Conservation (phyloP, 2,888 invertebrate species). For the Diaphora mendica region DNA sequence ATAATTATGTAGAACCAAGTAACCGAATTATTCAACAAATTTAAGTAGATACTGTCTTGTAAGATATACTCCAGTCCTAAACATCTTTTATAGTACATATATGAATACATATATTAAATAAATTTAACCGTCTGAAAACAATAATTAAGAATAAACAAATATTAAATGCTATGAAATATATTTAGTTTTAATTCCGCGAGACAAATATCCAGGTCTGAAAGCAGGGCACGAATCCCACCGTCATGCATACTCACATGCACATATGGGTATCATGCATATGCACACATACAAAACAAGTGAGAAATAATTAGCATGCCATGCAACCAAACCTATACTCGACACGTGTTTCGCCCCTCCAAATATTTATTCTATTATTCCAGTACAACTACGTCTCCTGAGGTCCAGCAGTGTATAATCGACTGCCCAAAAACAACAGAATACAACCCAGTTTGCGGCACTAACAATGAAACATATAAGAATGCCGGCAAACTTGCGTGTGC, state of each 20-base stretch:
- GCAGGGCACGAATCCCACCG: too few relatives aligned
- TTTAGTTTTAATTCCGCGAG: too few relatives aligned
- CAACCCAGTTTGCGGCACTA: conserved; percentile 75
- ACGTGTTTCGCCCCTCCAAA: too few relatives aligned
- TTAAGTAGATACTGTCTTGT: too few relatives aligned
- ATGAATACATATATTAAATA: not conserved
- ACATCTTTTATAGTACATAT: not conserved
- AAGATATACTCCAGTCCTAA: not conserved
- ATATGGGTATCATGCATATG: too few relatives aligned
- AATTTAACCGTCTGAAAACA: not conserved
- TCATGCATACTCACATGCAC: too few relatives aligned
- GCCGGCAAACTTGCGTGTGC: conserved; percentile 68
- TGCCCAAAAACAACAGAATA: conserved; percentile 61
- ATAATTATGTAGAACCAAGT: not conserved
- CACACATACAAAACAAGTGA: too few relatives aligned
- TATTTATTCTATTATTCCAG: not conserved
- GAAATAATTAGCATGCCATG: too few relatives aligned
- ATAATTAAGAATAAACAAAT: not conserved
- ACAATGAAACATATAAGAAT: conserved; percentile 67
- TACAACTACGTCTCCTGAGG: conserved; percentile 35
- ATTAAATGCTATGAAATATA: too few relatives aligned
- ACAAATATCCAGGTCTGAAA: too few relatives aligned
- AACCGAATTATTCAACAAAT: not conserved
- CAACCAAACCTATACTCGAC: too few relatives aligned
- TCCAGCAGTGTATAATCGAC: conserved; percentile 37